Conservation (phyloP, 1,140 invertebrate species). For the Ctenoplectra terminalis region DNA sequence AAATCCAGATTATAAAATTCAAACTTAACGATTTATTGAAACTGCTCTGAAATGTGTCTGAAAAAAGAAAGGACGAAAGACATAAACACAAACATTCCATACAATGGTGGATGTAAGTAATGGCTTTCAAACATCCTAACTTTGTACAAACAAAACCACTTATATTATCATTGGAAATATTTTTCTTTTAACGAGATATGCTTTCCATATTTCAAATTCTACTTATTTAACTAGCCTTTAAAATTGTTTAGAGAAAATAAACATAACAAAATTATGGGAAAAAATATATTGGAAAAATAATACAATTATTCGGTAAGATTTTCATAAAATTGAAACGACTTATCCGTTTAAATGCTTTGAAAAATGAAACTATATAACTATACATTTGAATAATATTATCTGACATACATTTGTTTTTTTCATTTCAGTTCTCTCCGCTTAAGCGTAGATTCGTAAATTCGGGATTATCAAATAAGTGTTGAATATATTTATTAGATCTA, state of each 20-base stretch:
- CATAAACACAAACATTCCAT: slow-evolving; percentile 63
- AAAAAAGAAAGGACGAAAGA: slow-evolving; percentile 53
- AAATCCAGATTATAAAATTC: slow-evolving; percentile 6
- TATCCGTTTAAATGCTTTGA: neutral
- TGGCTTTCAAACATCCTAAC: slow-evolving; percentile 29
- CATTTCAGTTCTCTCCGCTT: neutral
- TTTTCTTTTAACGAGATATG: neutral
- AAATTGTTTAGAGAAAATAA: neutral
- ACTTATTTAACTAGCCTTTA: neutral
- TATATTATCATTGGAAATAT: slow-evolving; percentile 18
- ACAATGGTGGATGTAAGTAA: slow-evolving; percentile 23
- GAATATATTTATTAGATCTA: neutral
- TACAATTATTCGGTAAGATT: no score
- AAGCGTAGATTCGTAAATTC: neutral
- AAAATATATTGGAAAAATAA: no score
- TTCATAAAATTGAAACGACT: neutral
- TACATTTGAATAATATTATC: neutral
- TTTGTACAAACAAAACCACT: slow-evolving; percentile 28
- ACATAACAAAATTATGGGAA: neutral
- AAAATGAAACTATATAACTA: neutral
- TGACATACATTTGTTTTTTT: neutral
- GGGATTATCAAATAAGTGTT: neutral
- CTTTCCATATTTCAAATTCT: neutral
- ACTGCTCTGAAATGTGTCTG: slow-evolving; percentile 14
- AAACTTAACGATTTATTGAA: slow-evolving; percentile 46